Evolutionary conservation across 35 echinoderm and acorn worm species (phyloP).

Genomic region (Acanthaster planci): DNA sequence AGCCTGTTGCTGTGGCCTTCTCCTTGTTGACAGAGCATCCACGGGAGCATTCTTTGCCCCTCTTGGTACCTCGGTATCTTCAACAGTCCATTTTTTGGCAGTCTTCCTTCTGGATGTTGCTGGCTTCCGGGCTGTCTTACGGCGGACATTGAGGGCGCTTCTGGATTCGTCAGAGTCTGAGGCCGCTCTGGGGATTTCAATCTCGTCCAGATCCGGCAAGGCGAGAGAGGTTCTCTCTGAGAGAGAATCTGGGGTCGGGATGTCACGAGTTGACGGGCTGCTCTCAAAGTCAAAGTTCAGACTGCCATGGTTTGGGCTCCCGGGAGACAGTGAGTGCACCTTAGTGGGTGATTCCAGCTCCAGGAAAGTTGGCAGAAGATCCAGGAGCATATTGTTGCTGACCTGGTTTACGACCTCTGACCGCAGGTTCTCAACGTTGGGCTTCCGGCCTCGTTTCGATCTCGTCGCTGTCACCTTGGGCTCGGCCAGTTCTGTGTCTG

Average conservation of each 20-base stretch:
- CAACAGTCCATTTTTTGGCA: not conserved
- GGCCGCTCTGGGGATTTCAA: conserved; percentile 82
- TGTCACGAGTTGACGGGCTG: not conserved
- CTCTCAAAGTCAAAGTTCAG: not conserved
- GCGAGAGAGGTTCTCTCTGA: not conserved
- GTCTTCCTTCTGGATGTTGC: not conserved
- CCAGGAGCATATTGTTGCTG: conserved; percentile 3
- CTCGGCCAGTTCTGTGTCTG: conserved; percentile 5
- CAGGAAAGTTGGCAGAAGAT: not conserved
- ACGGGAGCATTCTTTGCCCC: not conserved
- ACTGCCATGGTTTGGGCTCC: not conserved
- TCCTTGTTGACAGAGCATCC: not conserved
- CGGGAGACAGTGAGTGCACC: not conserved
- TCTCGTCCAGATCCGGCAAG: conserved; percentile 63
- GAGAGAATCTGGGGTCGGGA: not conserved
- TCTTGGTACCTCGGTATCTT: conserved; percentile 21
- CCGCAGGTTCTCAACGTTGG: conserved; percentile 17
- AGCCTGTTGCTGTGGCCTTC: not conserved
- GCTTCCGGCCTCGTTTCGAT: conserved; percentile 19
- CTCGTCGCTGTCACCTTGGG: not conserved
- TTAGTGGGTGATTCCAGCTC: conserved; percentile 10
- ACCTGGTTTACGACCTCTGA: conserved; percentile 36
- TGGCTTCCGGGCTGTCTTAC: conserved; percentile 28
- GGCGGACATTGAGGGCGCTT: not conserved
- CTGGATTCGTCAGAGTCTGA: conserved; percentile 40